Evolutionary conservation across 1,140 invertebrate species (phyloP).

Genomic region (Diuraphis noxia): DNA sequence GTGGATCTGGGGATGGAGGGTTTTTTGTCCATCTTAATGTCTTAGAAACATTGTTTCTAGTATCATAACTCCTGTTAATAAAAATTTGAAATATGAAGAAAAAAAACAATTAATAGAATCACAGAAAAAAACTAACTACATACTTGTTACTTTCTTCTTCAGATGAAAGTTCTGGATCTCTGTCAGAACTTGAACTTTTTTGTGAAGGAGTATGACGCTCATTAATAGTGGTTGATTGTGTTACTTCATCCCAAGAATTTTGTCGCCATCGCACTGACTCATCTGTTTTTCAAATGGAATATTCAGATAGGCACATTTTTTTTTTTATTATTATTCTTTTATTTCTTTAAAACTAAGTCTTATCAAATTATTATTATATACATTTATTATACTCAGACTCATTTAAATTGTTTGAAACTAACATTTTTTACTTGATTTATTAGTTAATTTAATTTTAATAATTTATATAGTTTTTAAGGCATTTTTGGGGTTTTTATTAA

Average conservation of each 20-base stretch:
- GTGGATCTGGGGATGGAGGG: slow-evolving; percentile 56
- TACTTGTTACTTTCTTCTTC: slow-evolving; percentile 68
- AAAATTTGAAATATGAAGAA: slow-evolving; percentile 55
- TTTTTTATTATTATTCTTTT: background rate
- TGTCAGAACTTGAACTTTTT: slow-evolving; percentile 63
- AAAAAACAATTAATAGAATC: slow-evolving; percentile 55
- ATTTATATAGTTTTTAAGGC: no score
- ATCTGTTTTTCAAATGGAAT: slow-evolving; percentile 61
- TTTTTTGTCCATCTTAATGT: slow-evolving; percentile 63
- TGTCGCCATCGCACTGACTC: slow-evolving; percentile 64
- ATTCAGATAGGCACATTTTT: background rate
- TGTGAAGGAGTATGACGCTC: slow-evolving; percentile 53
- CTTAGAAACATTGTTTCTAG: slow-evolving; percentile 63
- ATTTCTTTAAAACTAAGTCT: background rate
- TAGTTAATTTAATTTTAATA: no score
- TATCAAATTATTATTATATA: background rate
- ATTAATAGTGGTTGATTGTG: slow-evolving; percentile 56
- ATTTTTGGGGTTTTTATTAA: no score
- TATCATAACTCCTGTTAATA: slow-evolving; percentile 68
- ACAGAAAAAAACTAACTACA: slow-evolving; percentile 55
- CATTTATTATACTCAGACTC: no score
- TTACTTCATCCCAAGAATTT: slow-evolving; percentile 66
- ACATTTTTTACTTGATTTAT: no score
- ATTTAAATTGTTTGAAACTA: no score
- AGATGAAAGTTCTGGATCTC: slow-evolving; percentile 67